Percentiles rank a stretch among this genome's conserved stretches.
Evolutionary conservation across 2,797 vertebrate species (phyloP).

Genomic region (Meriones psammophilus): DNA sequence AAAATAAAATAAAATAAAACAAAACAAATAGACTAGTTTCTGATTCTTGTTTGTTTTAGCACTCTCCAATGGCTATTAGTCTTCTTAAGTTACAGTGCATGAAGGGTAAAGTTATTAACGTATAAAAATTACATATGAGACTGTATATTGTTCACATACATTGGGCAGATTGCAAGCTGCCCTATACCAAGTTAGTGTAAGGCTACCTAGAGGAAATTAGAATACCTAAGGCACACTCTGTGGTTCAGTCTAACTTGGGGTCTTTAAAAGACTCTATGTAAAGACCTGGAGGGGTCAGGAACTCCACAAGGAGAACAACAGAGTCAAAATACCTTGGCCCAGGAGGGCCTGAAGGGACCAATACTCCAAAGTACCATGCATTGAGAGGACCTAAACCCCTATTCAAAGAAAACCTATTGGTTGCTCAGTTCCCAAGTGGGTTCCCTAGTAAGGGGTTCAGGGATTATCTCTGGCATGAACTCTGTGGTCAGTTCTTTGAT

Average conservation of each 20-base stretch:
- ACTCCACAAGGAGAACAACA: too few relatives aligned
- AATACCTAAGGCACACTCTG: not conserved
- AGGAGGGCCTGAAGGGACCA: too few relatives aligned
- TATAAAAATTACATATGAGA: slow-evolving; percentile 5
- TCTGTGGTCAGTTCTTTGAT: too few relatives aligned
- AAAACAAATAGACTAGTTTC: not conserved
- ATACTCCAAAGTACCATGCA: too few relatives aligned
- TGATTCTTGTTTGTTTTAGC: not conserved
- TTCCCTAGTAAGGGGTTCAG: too few relatives aligned
- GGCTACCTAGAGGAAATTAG: not conserved
- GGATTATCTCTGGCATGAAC: too few relatives aligned
- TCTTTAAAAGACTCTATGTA: not conserved
- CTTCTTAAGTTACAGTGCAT: slow-evolving; percentile 7
- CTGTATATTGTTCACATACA: not conserved
- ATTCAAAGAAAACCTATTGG: too few relatives aligned
- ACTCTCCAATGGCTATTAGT: not conserved
- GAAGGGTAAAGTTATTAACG: slow-evolving; percentile 13
- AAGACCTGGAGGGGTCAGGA: too few relatives aligned
- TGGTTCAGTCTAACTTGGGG: not conserved
- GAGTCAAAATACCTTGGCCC: too few relatives aligned
- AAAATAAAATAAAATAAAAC: too few relatives aligned
- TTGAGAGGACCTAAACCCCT: too few relatives aligned
- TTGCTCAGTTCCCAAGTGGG: too few relatives aligned
- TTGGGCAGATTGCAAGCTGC: not conserved
- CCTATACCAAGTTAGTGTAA: not conserved